phyloP scores from a whole-genome alignment of 1,140 invertebrate species.

The Schmidtea mediterranea region DNA sequence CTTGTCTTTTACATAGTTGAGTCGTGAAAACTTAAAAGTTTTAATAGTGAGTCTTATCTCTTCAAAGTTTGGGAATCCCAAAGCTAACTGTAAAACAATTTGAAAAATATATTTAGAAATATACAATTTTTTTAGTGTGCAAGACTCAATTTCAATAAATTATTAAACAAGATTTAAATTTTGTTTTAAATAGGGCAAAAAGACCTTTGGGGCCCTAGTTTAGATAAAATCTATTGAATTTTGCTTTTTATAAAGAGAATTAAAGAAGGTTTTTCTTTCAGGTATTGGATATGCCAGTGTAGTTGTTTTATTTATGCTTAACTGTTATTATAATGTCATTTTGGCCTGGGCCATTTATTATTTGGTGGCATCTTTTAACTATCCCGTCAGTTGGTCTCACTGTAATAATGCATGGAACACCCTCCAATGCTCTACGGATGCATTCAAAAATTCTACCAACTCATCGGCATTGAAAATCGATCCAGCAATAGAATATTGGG shows the following conservation, averaged over 20 bases:
- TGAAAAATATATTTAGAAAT: too few relatives aligned
- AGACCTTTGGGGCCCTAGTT: too few relatives aligned
- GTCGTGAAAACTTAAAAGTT: too few relatives aligned
- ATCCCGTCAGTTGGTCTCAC: constrained; percentile 24
- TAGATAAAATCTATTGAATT: too few relatives aligned
- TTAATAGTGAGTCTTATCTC: too few relatives aligned
- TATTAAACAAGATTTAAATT: too few relatives aligned
- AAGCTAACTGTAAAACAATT: too few relatives aligned
- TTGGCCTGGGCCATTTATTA: constrained; percentile 23
- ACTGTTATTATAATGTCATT: constrained; percentile 24
- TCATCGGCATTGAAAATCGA: constrained; percentile 4
- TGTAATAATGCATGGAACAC: constrained; percentile 28
- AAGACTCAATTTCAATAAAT: too few relatives aligned
- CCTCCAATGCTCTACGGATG: constrained; percentile 10
- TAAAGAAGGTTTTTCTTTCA: constrained; percentile 9
- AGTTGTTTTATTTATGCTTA: constrained; percentile 17
- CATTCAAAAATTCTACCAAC: neutral
- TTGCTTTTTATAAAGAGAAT: neutral
- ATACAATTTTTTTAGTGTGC: too few relatives aligned
- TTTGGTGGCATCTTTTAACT: constrained; percentile 19
- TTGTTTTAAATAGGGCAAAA: too few relatives aligned
- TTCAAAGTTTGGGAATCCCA: too few relatives aligned
- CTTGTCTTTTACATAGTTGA: too few relatives aligned
- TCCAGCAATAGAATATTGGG: constrained; percentile 14
- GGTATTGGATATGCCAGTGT: constrained; percentile 17